These are phyloP conservation scores for Lophius americanus DNA, from an alignment of 2,797 vertebrate species.

Conservation along the genomic window DNA sequence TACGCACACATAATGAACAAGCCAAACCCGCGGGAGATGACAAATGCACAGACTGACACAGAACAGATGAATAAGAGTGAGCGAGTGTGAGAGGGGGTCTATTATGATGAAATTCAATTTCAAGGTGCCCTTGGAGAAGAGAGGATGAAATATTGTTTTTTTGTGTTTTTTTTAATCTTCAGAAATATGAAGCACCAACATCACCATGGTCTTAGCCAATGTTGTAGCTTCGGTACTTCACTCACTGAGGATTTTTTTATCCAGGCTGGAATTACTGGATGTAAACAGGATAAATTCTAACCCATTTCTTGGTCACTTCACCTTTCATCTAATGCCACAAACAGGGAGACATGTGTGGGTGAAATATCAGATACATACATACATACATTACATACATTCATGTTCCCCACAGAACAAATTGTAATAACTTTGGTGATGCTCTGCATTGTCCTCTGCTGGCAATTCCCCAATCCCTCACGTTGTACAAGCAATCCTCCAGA, in stretches of 20 bases:
- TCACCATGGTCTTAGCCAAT: not conserved
- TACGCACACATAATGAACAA: not conserved
- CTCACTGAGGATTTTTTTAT: not conserved
- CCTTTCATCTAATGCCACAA: not conserved
- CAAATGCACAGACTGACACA: conserved; percentile 41
- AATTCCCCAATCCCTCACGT: too few relatives aligned
- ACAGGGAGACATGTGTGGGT: not conserved
- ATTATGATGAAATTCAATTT: conserved; percentile 49
- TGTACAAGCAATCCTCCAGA: too few relatives aligned
- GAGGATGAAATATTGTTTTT: conserved; percentile 25
- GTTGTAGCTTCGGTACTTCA: not conserved
- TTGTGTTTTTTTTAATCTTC: conserved; percentile 21
- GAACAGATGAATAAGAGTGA: conserved; percentile 27
- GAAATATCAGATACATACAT: not conserved
- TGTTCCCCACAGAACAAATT: too few relatives aligned
- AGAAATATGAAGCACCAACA: conserved; percentile 3
- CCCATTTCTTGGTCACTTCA: not conserved
- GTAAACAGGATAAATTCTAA: not conserved
- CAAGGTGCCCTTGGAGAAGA: conserved; percentile 61
- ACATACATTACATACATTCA: not conserved
- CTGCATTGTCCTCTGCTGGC: too few relatives aligned
- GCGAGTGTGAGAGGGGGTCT: conserved; percentile 7
- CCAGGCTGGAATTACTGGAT: not conserved
- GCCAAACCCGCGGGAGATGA: conserved; percentile 36
- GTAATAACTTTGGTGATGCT: too few relatives aligned